Conservation (phyloP, 2,888 invertebrate species). For the Leistus spinibarbis region DNA sequence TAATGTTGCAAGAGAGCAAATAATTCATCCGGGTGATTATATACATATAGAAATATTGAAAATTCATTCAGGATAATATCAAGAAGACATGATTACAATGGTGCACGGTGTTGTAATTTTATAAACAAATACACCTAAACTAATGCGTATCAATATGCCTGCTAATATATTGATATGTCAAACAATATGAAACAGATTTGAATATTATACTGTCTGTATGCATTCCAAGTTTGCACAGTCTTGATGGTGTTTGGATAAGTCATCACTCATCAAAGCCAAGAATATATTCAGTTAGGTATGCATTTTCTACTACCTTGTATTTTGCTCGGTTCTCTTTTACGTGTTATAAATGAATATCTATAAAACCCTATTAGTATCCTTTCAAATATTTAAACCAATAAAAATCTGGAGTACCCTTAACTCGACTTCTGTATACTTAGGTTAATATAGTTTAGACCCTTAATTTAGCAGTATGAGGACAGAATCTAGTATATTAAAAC, state of each 20-base stretch:
- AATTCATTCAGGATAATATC: not conserved
- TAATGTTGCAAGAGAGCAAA: slow-evolving; percentile 34
- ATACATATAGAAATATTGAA: not conserved
- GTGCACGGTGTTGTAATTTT: not conserved
- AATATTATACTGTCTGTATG: not conserved
- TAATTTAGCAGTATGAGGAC: no score
- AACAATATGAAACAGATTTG: no score
- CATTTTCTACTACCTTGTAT: not conserved
- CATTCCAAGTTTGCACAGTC: not conserved
- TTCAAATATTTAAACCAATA: no score
- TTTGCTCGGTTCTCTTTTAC: not conserved
- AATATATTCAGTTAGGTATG: not conserved
- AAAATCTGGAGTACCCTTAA: no score
- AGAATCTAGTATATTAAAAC: no score
- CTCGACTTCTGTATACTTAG: no score
- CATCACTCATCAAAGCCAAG: not conserved
- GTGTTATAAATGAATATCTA: no score
- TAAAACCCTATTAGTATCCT: no score
- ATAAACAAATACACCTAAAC: not conserved
- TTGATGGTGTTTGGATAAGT: not conserved
- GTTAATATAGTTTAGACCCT: no score
- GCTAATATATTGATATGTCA: not conserved
- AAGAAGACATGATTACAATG: not conserved
- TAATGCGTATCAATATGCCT: not conserved
- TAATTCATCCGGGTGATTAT: not conserved